phyloP scores from a whole-genome alignment of 2,888 invertebrate species.

The Criorhina ranunculi region DNA sequence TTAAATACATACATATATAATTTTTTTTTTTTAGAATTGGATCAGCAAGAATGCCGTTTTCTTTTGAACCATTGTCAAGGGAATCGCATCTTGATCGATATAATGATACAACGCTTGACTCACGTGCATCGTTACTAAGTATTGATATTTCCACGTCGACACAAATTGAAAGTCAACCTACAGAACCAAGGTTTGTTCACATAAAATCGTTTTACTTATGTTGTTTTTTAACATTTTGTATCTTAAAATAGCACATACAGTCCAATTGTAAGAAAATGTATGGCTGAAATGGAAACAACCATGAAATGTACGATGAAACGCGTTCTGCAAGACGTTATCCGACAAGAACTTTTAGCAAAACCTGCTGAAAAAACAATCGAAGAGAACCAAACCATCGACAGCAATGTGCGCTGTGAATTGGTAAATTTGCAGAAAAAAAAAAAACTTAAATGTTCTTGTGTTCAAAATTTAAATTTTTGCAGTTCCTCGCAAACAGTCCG shows the following conservation, averaged over 20 bases:
- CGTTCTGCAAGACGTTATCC: too few species aligned
- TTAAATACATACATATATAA: background rate
- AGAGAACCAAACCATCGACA: constrained; percentile 13
- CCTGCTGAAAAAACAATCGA: constrained; percentile 26
- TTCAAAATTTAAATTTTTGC: background rate
- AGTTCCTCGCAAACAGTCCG: constrained; percentile 78
- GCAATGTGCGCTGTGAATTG: constrained; percentile 73
- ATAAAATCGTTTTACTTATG: background rate
- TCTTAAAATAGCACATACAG: constrained; percentile 75
- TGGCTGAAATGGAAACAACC: constrained; percentile 77
- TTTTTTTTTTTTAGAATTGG: constrained; percentile 40
- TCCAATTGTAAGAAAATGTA: constrained; percentile 79
- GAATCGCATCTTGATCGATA: constrained; percentile 73
- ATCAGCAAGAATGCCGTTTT: constrained; percentile 58
- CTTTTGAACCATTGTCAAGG: constrained; percentile 44
- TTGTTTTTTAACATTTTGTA: background rate
- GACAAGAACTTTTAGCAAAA: too few species aligned
- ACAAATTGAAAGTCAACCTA: constrained; percentile 76
- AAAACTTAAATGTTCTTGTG: background rate
- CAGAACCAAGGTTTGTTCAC: constrained; percentile 27
- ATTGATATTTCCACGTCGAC: constrained; percentile 80
- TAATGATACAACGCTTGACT: constrained; percentile 76
- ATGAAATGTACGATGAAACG: constrained; percentile 77
- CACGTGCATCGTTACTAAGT: constrained; percentile 78
- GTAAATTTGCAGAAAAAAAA: constrained; percentile 70